Percentiles rank a stretch among this genome's conserved stretches.
phyloP scores from a whole-genome alignment of 2,888 invertebrate species.

The Conops quadrifasciatus region DNA sequence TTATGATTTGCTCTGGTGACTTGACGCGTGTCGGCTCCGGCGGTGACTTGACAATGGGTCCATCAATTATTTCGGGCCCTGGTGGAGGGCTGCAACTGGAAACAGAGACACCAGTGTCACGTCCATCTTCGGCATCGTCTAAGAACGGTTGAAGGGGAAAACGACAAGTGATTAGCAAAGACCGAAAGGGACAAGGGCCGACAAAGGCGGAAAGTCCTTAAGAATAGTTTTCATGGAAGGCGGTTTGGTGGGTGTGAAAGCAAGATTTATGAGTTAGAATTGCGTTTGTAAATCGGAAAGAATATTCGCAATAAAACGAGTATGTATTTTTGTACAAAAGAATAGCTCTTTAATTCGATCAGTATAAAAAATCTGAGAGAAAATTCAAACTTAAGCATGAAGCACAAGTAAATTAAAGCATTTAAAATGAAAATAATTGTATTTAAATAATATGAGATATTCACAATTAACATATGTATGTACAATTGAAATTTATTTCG shows the following conservation, averaged over 20 bases:
- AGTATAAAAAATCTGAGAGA: not conserved
- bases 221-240: constrained; percentile 13
- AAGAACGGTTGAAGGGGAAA: constrained; percentile 7
- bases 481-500: too few species aligned
- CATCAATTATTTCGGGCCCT: constrained; percentile 63
- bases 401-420: constrained; percentile 2
- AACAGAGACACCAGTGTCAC: constrained; percentile 61
- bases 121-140: constrained; percentile 62
- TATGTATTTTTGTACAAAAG: not conserved
- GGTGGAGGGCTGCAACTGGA: constrained; percentile 61
- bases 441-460: not conserved
- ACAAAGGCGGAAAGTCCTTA: not conserved
- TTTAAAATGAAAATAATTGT: not conserved
- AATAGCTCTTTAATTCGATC: not conserved
- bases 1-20: constrained; percentile 90
- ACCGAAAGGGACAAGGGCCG: constrained; percentile 25
- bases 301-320: not conserved
- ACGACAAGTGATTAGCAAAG: constrained; percentile 15
- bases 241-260: constrained; percentile 24
- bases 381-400: not conserved
- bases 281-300: not conserved
- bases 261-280: constrained; percentile 20
- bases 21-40: constrained; percentile 93
- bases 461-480: not conserved
- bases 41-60: constrained; percentile 88